phyloP scores from a whole-genome alignment of 2,888 invertebrate species.

The Escarpia spicata region DNA sequence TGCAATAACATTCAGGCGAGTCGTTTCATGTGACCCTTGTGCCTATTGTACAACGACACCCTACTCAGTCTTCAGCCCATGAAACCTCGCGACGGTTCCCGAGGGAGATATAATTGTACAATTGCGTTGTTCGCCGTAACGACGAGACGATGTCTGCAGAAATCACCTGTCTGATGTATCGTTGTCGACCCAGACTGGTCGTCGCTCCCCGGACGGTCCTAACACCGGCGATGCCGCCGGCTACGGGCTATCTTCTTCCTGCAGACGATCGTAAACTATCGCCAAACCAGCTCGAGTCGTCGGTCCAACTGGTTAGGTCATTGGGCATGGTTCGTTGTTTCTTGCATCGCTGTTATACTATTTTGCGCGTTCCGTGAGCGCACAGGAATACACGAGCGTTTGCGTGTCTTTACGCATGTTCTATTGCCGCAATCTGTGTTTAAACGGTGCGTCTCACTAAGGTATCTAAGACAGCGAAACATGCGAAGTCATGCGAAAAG shows the following conservation, averaged over 20 bases:
- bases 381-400: background rate
- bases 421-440: background rate
- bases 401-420: background rate
- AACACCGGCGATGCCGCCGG: constrained; percentile 7
- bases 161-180: background rate
- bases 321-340: background rate
- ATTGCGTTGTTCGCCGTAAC: background rate
- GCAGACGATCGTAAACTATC: background rate
- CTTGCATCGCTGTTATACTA: background rate
- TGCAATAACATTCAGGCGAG: background rate
- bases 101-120: background rate
- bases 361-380: background rate
- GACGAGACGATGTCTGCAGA: background rate
- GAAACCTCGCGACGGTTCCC: background rate
- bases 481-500: background rate
- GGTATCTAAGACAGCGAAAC: background rate
- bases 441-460: background rate
- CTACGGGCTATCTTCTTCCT: background rate
- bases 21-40: background rate
- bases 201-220: background rate
- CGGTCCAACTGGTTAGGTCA: background rate
- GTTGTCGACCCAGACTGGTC: background rate
- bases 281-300: background rate
- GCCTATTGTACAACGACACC: background rate
- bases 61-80: background rate